Percentiles rank a stretch among this genome's conserved stretches.
These are phyloP conservation scores for Pogona vitticeps DNA, from an alignment of 2,113 vertebrate species.

Conservation along the genomic window DNA sequence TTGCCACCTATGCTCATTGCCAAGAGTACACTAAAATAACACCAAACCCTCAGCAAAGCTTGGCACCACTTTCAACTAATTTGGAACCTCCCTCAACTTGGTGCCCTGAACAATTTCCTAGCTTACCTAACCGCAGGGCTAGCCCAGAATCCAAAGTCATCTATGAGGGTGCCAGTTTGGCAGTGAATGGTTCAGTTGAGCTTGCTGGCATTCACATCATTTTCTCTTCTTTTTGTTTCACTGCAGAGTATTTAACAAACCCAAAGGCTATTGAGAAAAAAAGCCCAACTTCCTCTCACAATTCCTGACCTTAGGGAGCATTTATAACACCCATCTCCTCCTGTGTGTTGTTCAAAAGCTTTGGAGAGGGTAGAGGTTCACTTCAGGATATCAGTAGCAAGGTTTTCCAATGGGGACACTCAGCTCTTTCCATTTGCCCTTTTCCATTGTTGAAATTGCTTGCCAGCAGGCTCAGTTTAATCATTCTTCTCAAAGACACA, in stretches of 20 bases:
- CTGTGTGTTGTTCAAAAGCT: not conserved
- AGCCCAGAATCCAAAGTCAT: not conserved
- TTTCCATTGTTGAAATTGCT: not conserved
- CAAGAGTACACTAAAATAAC: no score
- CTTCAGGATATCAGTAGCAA: not conserved
- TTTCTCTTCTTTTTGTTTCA: not conserved
- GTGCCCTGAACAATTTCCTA: not conserved
- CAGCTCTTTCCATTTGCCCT: not conserved
- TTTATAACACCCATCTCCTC: not conserved
- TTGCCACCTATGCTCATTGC: no score
- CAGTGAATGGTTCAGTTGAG: not conserved
- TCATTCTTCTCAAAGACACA: not conserved
- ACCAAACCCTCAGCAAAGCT: no score
- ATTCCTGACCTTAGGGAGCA: not conserved
- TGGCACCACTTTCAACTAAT: no score
- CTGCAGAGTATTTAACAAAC: not conserved
- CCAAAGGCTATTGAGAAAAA: not conserved
- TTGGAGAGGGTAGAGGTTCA: conserved; percentile 1
- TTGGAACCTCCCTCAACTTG: not conserved
- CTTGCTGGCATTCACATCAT: not conserved
- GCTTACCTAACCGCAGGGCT: not conserved
- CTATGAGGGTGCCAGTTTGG: not conserved
- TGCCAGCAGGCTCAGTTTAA: conserved; percentile 9
- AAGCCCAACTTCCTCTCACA: not conserved
- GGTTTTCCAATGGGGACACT: not conserved